Evolutionary conservation across 2,888 invertebrate species (phyloP).

Genomic region (Biston stratarius): DNA sequence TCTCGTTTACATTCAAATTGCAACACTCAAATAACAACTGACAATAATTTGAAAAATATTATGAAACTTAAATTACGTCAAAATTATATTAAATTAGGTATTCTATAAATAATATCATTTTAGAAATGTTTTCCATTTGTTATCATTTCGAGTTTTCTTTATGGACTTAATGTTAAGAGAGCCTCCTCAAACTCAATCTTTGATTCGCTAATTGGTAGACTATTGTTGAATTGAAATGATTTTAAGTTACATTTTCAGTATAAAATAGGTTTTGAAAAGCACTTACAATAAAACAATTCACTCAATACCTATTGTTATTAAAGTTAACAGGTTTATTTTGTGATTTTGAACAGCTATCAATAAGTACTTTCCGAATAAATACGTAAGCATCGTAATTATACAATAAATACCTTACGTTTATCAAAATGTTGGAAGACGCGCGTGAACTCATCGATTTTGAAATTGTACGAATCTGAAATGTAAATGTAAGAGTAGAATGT

Average conservation of each 20-base stretch:
- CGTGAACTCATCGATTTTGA: slow-evolving; percentile 5
- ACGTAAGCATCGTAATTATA: not conserved
- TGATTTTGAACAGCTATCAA: slow-evolving; percentile 8
- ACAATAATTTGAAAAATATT: too few species aligned
- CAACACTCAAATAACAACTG: too few species aligned
- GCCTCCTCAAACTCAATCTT: slow-evolving; percentile 20
- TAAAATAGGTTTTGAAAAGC: slow-evolving; percentile 14
- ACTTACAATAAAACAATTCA: slow-evolving; percentile 19
- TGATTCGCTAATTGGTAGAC: slow-evolving; percentile 22
- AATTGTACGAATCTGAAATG: slow-evolving; percentile 17
- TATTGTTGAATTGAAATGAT: slow-evolving; percentile 15
- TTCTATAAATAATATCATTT: not conserved
- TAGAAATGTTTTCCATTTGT: not conserved
- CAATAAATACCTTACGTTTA: not conserved
- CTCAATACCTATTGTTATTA: slow-evolving; percentile 17
- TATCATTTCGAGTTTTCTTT: slow-evolving; percentile 2
- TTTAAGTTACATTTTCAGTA: slow-evolving; percentile 9
- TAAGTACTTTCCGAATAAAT: not conserved
- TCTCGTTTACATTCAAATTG: too few species aligned
- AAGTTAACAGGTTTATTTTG: slow-evolving; percentile 38
- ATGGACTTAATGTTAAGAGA: slow-evolving; percentile 3
- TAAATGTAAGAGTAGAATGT: slow-evolving; percentile 16
- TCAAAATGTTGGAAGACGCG: not conserved
- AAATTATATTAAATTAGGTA: not conserved
- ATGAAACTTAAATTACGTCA: too few species aligned